Conservation (phyloP, 2,113 vertebrate genomes). For the Acrocephalus kingi region DNA sequence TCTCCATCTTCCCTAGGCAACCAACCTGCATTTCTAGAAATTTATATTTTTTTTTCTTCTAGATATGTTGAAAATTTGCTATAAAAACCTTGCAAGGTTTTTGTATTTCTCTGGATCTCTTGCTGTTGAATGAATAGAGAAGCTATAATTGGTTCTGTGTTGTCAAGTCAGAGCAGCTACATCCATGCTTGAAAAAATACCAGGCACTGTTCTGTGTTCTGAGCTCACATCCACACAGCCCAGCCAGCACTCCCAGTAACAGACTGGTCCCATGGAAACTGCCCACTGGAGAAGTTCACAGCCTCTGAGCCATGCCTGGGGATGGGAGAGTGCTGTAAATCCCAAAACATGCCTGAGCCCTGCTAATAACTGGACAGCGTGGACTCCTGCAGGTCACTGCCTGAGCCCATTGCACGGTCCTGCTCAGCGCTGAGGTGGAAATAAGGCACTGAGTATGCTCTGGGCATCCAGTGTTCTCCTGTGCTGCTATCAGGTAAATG, state of each 20-base stretch:
- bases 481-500: not conserved
- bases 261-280: not conserved
- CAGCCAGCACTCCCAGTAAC: not conserved
- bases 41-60: not conserved
- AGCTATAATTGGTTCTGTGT: not conserved
- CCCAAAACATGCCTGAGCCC: not conserved
- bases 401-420: fast-evolving
- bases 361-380: not conserved
- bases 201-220: not conserved
- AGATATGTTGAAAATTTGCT: not conserved
- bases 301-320: not conserved
- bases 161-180: not conserved
- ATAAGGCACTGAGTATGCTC: fast-evolving
- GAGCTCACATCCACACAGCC: not conserved
- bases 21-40: not conserved
- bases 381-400: not conserved
- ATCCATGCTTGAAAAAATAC: not conserved
- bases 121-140: not conserved
- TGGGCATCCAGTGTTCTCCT: not conserved
- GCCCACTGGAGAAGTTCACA: not conserved
- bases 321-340: not conserved
- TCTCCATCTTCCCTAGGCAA: not conserved
- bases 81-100: not conserved
- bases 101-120: not conserved
- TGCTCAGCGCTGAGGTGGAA: not conserved